Base-by-base conservation (phyloP, 2,888 invertebrate species). In the Xestia rhomboidea region DNA sequence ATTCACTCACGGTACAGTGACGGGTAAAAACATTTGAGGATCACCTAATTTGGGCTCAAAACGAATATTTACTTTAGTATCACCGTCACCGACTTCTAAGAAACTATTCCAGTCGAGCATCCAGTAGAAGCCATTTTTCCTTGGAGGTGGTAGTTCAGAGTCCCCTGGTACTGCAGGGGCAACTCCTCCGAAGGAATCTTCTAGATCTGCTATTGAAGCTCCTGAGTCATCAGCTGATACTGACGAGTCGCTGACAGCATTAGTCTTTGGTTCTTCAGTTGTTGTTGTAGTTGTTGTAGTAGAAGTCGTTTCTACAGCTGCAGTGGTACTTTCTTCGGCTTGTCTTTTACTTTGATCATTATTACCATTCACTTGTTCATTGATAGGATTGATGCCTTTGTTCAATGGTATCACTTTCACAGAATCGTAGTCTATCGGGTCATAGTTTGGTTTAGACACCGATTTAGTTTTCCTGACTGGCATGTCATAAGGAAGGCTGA, bases 71-170 rank as follows among this genome's bases (percentile, higher is more conserved):
- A 98, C 98, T 94, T 98, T 97, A 54, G 97, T 97, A 83, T 97
- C 97, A 60, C 97, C 98, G 38, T 98, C 98, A 21, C 98, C 98
- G 7, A 98, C 98, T 94, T 98, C 98, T 30, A 98, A 96, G 90
- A 99, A 99, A 73, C 98, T 97, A 90, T 99, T 98, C 98, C 98
- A 98, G 91, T 99, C 99, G 13, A 98, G 96, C 90, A 98, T 97
- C 95, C 98, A 98, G 91, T 98, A 99, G 86, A 98, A 98, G 0
- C 98, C 99, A 79, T 98, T 98, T 88, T 97, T 97, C 87, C 97
- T 97, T 60, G 97, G 97, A 0, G 98, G 97, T 10, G 98, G 98
- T 44, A 97, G 90, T 27, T 97, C 97, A 6, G 97, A 97, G 89
- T 98, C 97, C 0, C 97, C 97, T 24, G 97, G 97, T 62, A 95